These are phyloP conservation scores for Polyploca ridens DNA, from an alignment of 2,888 invertebrate species.

Conservation along the genomic window DNA sequence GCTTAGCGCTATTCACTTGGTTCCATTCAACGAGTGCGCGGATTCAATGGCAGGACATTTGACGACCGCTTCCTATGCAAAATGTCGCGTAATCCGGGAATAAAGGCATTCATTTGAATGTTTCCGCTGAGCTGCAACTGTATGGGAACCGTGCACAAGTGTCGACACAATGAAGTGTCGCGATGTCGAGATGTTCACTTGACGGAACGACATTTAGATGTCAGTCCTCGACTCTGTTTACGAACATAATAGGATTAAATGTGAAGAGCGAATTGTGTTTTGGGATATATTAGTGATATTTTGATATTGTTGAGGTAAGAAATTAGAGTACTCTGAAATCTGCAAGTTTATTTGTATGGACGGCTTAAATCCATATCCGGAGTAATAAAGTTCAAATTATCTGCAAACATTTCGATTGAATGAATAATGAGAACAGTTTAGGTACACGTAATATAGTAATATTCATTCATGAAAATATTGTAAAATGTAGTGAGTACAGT, in stretches of 20 bases:
- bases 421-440: background rate
- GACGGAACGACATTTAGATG: slow-evolving; percentile 62
- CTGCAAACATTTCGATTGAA: background rate
- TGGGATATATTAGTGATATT: slow-evolving; percentile 20
- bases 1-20: slow-evolving; percentile 63
- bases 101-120: slow-evolving; percentile 73
- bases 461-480: background rate
- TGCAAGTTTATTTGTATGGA: background rate
- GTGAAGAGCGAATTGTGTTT: slow-evolving; percentile 62
- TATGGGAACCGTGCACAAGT: slow-evolving; percentile 44
- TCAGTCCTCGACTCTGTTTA: slow-evolving; percentile 66
- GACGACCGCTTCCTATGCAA: slow-evolving; percentile 82
- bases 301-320: background rate
- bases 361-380: background rate
- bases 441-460: background rate
- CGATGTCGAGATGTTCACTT: slow-evolving; percentile 70
- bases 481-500: slow-evolving; percentile 23
- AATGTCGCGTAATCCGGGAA: slow-evolving; percentile 80
- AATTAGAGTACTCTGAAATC: background rate
- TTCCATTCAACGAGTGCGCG: slow-evolving; percentile 46
- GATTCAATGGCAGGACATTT: slow-evolving; percentile 66
- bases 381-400: background rate
- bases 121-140: slow-evolving; percentile 65
- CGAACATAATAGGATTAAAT: slow-evolving; percentile 78
- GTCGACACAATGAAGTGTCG: slow-evolving; percentile 54